Evolutionary conservation across 1,140 invertebrate species (phyloP), one percentile per base, ranked within the genome.

Genomic region (Phenacoccus solenopsis): DNA sequence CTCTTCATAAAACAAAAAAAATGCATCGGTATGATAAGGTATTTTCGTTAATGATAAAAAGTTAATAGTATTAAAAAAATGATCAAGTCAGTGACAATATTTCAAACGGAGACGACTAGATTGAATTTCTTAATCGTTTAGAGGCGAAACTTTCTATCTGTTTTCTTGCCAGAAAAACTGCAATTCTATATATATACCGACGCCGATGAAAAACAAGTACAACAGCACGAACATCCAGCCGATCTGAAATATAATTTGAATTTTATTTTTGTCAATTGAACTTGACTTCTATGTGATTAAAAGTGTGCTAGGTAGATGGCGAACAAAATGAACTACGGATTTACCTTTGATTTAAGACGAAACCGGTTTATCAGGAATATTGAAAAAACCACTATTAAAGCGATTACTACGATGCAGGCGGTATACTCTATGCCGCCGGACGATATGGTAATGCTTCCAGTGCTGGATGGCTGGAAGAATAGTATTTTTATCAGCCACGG

Each of bases 401-500:
- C 59, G 25, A 64, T 16, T 3, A 64, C 22, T 10, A 64, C 59
- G 22, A 64, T 64, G 59, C 59, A 64, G 20, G 59, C 21, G 12
- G 21, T 64, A 24, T 64, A 64, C 59, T 64, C 59, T 7, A 64
- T 64, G 25, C 59, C 59, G 22, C 25, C 59, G 22, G 59, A 64
- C 12, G 21, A 25, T 24, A 64, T 64, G 25, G 59, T 64, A 16
- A 64, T 64, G 16, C 25, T 25, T 25, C 25, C 25, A 64, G 56
- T 22, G 21, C 25, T 1, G 4, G 59, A 27, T 27, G 22, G 22
- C 16, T 64, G 10, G 59, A 64, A 64, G 25, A 64, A 22, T 64
- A 16, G 12, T 25, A 64, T 64, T 71, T 81, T 82, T 67, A 83
- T 77, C 2, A 83, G 74, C 82, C 82, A 83, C 0, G 82, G 82